Evolutionary conservation across 2,888 invertebrate genomes (phyloP).

Genomic region (Noctua comes): DNA sequence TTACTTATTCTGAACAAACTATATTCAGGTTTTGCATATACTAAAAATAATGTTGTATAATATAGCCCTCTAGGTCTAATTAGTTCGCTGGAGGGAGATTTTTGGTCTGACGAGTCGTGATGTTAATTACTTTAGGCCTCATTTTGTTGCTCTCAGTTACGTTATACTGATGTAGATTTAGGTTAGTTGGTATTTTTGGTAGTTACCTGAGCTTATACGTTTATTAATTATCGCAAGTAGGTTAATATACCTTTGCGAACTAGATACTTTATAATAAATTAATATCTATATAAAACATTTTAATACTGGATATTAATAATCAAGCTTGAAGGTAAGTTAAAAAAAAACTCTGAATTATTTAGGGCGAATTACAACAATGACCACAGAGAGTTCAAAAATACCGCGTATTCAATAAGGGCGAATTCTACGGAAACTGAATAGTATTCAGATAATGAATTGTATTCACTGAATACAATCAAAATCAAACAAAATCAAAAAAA

Average conservation of each 20-base stretch:
- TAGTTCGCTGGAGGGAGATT: slow-evolving; percentile 13
- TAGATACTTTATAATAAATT: neutral
- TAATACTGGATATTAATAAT: neutral
- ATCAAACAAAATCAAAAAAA: too few relatives aligned
- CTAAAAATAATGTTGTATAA: too few relatives aligned
- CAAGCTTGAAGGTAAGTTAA: neutral
- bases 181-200: too few relatives aligned
- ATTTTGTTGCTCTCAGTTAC: neutral
- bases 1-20: too few relatives aligned
- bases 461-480: too few relatives aligned
- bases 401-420: neutral
- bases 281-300: neutral
- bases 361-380: neutral
- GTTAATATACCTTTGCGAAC: neutral
- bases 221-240: neutral
- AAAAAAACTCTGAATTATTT: neutral
- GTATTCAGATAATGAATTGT: too few relatives aligned
- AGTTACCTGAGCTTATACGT: neutral
- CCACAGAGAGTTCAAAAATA: neutral
- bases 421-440: neutral
- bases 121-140: neutral
- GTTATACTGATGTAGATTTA: neutral
- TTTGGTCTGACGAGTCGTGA: slow-evolving; percentile 7
- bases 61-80: slow-evolving; percentile 13
- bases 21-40: too few relatives aligned